Evolutionary conservation across 1,140 invertebrate species (phyloP), one percentile per base, ranked within the genome.

Genomic region (Lepidurus packardi): DNA sequence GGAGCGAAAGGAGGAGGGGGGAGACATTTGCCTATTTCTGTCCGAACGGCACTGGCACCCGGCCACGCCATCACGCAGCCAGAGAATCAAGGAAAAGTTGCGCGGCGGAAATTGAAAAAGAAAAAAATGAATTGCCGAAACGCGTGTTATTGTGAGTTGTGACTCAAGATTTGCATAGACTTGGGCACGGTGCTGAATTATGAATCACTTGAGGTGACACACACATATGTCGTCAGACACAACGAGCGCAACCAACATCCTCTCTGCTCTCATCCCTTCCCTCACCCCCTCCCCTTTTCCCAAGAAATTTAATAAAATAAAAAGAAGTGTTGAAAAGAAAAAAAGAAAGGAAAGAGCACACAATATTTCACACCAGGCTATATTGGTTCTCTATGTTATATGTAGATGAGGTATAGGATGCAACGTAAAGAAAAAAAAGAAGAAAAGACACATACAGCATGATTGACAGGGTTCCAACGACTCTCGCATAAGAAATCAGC

Each of bases 201-300:
- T 65, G 53, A 65, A 65, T 65, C 53, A 65, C 53, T 65, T 65
- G 53, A 65, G 53, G 53, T 65, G 53, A 65, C 53, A 65, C 53
- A 65, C 53, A 65, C 53, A 65, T 65, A 65, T 65, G 53, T 65
- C 53, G 53, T 65, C 53, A 65, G 53, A 65, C 16, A 7, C 16
- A 21, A 65, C 53, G 53, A 34, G 53, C 53, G 53, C 53, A 65
- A 65, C 53, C 16, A 65, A 65, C 53, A 65, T 65, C 53, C 53
- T 65, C 53, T 21, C 21, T 65, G 53, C 53, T 65, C 53, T 65
- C 53, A 65, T 65, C 53, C 53, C 21, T 65, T 4, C 53, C 10
- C 21, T 65, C 53, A 65, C 0, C 53, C 16, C 47, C 47, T 2
- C 3, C 34, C 34, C 34, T 34, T 34, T 34, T 4, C 34, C 34